Conservation (phyloP, 1,140 invertebrate species). For the Bombus haemorrhoidalis region DNA sequence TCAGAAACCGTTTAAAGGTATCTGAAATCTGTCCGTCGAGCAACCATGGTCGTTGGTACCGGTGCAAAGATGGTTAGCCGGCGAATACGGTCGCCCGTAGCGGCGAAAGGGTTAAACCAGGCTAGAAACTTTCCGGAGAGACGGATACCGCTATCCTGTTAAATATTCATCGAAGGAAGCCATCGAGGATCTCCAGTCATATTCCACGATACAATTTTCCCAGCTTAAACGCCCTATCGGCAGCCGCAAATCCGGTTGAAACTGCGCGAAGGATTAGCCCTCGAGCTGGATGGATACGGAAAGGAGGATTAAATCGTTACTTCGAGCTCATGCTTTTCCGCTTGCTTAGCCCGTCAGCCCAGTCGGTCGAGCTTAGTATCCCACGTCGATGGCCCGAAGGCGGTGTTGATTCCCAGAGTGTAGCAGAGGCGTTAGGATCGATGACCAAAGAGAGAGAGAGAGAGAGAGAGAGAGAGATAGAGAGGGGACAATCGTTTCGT, state of each 20-base stretch:
- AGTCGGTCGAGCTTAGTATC: conserved; percentile 51
- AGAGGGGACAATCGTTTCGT: neutral
- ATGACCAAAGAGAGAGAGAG: conserved; percentile 57
- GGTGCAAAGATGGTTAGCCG: neutral
- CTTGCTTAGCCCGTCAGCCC: conserved; percentile 63
- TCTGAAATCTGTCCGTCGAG: neutral
- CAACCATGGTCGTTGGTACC: no score
- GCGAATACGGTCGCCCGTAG: neutral
- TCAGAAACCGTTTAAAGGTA: no score
- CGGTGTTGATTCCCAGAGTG: conserved; percentile 62
- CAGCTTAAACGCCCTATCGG: conserved; percentile 14
- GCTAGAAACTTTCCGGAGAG: neutral
- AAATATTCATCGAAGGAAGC: conserved; percentile 1
- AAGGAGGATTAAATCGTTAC: conserved; percentile 65
- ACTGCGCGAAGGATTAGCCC: conserved; percentile 38
- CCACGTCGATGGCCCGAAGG: conserved; percentile 52
- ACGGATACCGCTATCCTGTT: neutral
- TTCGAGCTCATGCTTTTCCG: conserved; percentile 60
- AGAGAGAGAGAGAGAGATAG: no score
- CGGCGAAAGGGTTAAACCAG: neutral
- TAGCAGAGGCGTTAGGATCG: conserved; percentile 60
- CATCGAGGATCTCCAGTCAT: neutral
- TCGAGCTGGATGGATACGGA: conserved; percentile 46
- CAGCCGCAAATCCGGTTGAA: conserved; percentile 42
- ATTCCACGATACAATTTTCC: neutral